A percentile compares a stretch with the other conserved stretches of the same genome.
Evolutionary conservation across 2,797 vertebrate species (phyloP).

Genomic region (Cirrhinus molitorella): DNA sequence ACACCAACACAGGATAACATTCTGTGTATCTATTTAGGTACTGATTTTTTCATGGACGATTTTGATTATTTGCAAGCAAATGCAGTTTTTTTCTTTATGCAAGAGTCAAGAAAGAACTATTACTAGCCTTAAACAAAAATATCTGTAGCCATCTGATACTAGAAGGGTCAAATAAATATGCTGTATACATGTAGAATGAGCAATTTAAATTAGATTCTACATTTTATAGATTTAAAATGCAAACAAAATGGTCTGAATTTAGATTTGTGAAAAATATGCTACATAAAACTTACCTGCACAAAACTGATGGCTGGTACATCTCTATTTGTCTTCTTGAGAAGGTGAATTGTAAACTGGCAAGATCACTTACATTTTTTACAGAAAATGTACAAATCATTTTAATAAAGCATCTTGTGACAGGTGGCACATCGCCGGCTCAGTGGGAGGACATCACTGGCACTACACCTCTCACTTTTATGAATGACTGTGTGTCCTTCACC

Average conservation of each 20-base stretch:
- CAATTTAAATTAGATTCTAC: not conserved
- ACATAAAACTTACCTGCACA: not conserved
- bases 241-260: not conserved
- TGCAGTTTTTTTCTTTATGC: not conserved
- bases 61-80: not conserved
- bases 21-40: no score
- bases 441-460: constrained; percentile 99
- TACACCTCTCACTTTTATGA: constrained; percentile 95
- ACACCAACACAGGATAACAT: no score
- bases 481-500: constrained; percentile 96
- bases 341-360: not conserved
- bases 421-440: constrained; percentile 96
- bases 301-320: not conserved
- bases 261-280: not conserved
- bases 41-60: not conserved
- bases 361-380: not conserved
- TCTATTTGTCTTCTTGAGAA: not conserved
- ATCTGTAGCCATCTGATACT: not conserved
- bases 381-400: constrained; percentile 5
- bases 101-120: not conserved
- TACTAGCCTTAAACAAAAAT: not conserved
- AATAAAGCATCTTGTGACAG: constrained; percentile 67
- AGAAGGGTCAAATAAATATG: not conserved
- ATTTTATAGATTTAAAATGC: not conserved
- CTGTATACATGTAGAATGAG: not conserved